These are phyloP conservation scores for Cheilosia scutellata DNA, from an alignment of 2,888 invertebrate genomes.

Conservation along the genomic window DNA sequence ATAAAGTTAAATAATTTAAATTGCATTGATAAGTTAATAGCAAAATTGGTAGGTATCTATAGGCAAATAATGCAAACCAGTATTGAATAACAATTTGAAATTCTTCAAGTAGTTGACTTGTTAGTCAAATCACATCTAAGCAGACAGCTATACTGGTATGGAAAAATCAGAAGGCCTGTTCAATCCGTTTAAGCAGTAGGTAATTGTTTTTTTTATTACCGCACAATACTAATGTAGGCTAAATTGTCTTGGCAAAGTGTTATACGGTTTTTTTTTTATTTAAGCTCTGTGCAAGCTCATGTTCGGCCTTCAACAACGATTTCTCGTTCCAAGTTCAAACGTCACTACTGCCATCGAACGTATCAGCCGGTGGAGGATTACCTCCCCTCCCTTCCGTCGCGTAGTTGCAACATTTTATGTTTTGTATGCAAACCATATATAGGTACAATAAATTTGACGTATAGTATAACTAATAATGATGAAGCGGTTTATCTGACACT, in stretches of 20 bases:
- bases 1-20: not conserved
- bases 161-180: conserved; percentile 2
- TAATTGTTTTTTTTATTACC: not conserved
- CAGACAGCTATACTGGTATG: not conserved
- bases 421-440: not conserved
- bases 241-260: not conserved
- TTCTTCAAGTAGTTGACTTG: conserved; percentile 10
- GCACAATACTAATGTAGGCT: not conserved
- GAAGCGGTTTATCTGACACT: conserved; percentile 20
- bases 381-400: not conserved
- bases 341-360: not conserved
- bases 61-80: conserved; percentile 18
- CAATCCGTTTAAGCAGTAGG: conserved; percentile 9
- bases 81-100: conserved; percentile 16
- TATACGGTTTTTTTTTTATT: not conserved
- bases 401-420: not conserved
- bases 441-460: conserved; percentile 5
- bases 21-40: not conserved
- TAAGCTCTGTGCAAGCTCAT: not conserved
- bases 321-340: conserved; percentile 38
- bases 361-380: not conserved
- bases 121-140: conserved; percentile 34
- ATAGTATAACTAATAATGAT: conserved; percentile 4
- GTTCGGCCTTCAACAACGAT: conserved; percentile 19
- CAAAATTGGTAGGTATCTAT: not conserved